Evolutionary conservation across 2,888 invertebrate species (phyloP).

Genomic region (Pyrgus malvae): DNA sequence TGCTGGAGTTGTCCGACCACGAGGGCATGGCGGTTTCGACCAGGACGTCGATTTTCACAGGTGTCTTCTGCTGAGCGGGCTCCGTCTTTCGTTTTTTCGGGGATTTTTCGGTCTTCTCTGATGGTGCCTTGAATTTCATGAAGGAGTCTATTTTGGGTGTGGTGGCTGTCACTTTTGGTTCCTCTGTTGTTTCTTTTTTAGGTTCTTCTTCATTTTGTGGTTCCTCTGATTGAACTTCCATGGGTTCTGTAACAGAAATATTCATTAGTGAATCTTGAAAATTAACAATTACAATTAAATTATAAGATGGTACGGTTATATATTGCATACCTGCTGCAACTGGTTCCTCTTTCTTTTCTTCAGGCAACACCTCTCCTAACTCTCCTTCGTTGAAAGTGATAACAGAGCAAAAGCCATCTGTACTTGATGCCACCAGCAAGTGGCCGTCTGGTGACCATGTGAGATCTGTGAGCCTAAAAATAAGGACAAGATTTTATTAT

Average conservation of each 20-base stretch:
- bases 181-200: constrained; percentile 32
- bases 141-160: constrained; percentile 59
- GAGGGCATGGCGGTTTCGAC: constrained; percentile 75
- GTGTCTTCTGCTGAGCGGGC: constrained; percentile 54
- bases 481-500: no score
- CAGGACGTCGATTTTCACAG: constrained; percentile 64
- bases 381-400: constrained; percentile 57
- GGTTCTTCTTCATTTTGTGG: constrained; percentile 30
- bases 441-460: constrained; percentile 64
- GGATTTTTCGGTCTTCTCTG: constrained; percentile 47
- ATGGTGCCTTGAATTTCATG: constrained; percentile 67
- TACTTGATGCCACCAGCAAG: constrained; percentile 65
- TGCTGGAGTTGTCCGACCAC: constrained; percentile 75
- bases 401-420: constrained; percentile 74
- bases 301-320: no score
- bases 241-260: constrained; percentile 46
- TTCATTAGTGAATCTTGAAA: neutral
- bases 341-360: neutral
- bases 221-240: constrained; percentile 47
- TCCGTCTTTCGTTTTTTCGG: constrained; percentile 53
- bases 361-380: constrained; percentile 54
- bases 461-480: constrained; percentile 62
- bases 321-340: neutral
- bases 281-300: neutral
- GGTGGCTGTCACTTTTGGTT: constrained; percentile 31